These are phyloP conservation scores for Dysdera silvatica DNA, from an alignment of 1,140 invertebrate genomes.

Conservation along the genomic window DNA sequence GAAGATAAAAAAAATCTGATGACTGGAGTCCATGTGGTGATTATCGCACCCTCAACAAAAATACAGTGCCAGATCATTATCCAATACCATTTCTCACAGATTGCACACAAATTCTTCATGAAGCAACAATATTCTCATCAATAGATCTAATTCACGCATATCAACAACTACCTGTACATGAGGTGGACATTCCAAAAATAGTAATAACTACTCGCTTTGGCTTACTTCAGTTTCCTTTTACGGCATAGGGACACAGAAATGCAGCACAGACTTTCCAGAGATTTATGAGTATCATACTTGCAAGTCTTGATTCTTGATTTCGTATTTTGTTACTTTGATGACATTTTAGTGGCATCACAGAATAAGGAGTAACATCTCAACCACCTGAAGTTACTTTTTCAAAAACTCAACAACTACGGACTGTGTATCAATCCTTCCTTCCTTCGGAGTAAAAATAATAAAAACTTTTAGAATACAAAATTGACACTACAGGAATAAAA, in stretches of 20 bases:
- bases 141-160: slow-evolving; percentile 17
- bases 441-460: slow-evolving; percentile 14
- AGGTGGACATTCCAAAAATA: slow-evolving; percentile 21
- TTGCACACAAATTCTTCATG: slow-evolving; percentile 9
- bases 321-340: slow-evolving; percentile 1
- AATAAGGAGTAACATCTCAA: slow-evolving; percentile 38
- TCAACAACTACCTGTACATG: slow-evolving; percentile 18
- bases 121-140: slow-evolving; percentile 12
- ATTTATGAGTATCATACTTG: slow-evolving; percentile 15
- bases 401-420: slow-evolving; percentile 35
- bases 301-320: not conserved
- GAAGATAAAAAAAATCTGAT: no score
- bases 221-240: slow-evolving; percentile 22
- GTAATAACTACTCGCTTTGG: slow-evolving; percentile 23
- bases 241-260: slow-evolving; percentile 27
- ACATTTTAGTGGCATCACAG: slow-evolving; percentile 44
- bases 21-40: slow-evolving; percentile 19
- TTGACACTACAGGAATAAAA: slow-evolving; percentile 1
- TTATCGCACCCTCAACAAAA: slow-evolving; percentile 15
- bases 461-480: slow-evolving; percentile 9
- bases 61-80: slow-evolving; percentile 23
- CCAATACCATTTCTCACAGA: slow-evolving; percentile 20
- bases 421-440: slow-evolving; percentile 37
- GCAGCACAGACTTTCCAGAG: slow-evolving; percentile 23
- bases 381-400: slow-evolving; percentile 42